phyloP scores from a whole-genome alignment of 1,140 invertebrate genomes.

The Heliothis subflexa region DNA sequence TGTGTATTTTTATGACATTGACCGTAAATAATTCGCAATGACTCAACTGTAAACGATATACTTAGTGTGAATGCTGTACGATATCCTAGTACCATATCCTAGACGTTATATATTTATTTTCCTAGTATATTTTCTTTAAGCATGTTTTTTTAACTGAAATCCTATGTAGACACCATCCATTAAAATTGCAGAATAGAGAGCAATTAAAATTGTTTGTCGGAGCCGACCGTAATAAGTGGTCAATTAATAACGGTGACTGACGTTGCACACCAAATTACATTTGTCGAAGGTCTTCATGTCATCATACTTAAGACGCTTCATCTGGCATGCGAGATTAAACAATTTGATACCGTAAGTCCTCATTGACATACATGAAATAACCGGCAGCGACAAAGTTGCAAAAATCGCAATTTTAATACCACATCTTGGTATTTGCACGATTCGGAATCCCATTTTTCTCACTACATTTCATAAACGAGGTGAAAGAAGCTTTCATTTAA shows the following conservation, averaged over 20 bases:
- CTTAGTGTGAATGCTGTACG: no score
- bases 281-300: background rate
- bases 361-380: background rate
- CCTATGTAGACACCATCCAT: no score
- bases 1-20: no score
- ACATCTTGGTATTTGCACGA: background rate
- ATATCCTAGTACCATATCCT: no score
- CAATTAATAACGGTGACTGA: slow-evolving; percentile 7
- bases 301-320: background rate
- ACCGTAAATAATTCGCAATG: no score
- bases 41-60: no score
- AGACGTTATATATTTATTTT: no score
- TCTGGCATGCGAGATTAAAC: background rate
- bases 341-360: slow-evolving; percentile 8
- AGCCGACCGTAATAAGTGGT: background rate
- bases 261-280: background rate
- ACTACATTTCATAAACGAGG: background rate
- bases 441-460: background rate
- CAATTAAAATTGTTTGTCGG: slow-evolving; percentile 26
- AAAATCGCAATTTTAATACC: background rate
- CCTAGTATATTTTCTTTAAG: no score
- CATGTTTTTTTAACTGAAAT: no score
- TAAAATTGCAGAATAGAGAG: background rate
- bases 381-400: background rate
- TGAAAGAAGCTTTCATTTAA: slow-evolving; percentile 19